phyloP scores from a whole-genome alignment of 1,140 invertebrate species.

The Heliconius congener region DNA sequence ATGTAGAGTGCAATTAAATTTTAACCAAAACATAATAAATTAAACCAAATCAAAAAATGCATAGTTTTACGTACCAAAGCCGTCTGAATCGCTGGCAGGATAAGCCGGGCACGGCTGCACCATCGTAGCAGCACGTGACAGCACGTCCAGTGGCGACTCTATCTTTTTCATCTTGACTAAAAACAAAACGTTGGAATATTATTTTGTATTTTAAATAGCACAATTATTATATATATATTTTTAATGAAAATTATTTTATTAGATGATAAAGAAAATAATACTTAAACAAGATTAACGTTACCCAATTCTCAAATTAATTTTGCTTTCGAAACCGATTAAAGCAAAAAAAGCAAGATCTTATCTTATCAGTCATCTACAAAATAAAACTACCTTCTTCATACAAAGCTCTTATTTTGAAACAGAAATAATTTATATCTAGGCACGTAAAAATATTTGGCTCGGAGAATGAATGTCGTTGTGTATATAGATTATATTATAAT shows the following conservation, averaged over 20 bases:
- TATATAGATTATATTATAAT: conserved; percentile 49
- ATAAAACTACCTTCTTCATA: conserved; percentile 2
- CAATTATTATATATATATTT: no score
- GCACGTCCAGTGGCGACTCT: conserved; percentile 93
- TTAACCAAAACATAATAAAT: not conserved
- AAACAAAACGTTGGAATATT: conserved; percentile 20
- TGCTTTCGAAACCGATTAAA: not conserved
- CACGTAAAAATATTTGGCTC: conserved; percentile 70
- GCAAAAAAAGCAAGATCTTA: not conserved
- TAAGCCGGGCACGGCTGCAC: conserved; percentile 86
- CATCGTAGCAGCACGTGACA: conserved; percentile 95
- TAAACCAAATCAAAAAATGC: not conserved
- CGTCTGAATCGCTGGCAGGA: conserved; percentile 71
- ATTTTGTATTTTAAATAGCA: not conserved
- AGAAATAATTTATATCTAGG: conserved; percentile 56
- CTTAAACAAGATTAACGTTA: not conserved
- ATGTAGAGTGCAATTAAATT: not conserved
- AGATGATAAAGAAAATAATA: not conserved
- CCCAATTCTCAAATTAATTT: not conserved
- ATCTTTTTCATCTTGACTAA: conserved; percentile 80
- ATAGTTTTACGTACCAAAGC: conserved; percentile 65
- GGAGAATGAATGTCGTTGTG: conserved; percentile 56
- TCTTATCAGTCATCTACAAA: conserved; percentile 9
- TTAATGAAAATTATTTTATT: no score
- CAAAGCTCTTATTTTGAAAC: conserved; percentile 25